phyloP scores from a whole-genome alignment of 1,140 invertebrate species.

The Zaprionus taronus region DNA sequence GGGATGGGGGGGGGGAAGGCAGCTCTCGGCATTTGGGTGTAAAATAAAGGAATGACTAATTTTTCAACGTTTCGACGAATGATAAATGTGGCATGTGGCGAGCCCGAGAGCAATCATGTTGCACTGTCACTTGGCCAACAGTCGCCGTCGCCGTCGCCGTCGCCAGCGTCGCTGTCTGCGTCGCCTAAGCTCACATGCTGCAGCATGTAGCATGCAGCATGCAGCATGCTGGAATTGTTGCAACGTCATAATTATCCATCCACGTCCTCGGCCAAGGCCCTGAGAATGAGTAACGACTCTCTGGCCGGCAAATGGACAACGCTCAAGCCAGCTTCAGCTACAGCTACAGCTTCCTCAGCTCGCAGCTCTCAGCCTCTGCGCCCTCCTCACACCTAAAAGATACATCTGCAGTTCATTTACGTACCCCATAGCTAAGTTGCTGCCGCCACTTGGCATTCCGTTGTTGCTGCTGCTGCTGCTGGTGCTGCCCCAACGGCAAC shows the following conservation, averaged over 20 bases:
- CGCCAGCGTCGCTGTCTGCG: conserved; percentile 30
- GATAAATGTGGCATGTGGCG: conserved; percentile 83
- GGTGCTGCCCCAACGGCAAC: neutral
- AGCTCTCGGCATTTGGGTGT: conserved; percentile 80
- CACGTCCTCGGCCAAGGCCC: conserved; percentile 63
- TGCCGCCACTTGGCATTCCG: conserved; percentile 32
- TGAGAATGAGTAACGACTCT: conserved; percentile 79
- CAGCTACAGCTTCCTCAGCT: neutral
- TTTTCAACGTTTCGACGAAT: conserved; percentile 83
- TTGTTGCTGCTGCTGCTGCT: neutral
- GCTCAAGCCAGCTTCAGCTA: conserved; percentile 6
- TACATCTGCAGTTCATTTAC: conserved; percentile 23
- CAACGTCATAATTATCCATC: conserved; percentile 81
- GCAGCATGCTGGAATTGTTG: conserved; percentile 69
- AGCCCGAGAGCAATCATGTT: conserved; percentile 82
- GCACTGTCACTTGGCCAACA: conserved; percentile 75
- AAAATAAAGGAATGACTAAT: conserved; percentile 83
- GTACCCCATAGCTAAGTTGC: conserved; percentile 4
- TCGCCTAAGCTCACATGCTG: conserved; percentile 57
- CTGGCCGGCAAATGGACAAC: conserved; percentile 68
- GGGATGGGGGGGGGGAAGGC: neutral
- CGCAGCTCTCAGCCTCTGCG: neutral
- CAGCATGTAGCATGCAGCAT: conserved; percentile 29
- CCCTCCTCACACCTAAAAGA: neutral
- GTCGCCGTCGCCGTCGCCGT: conserved; percentile 32